These are phyloP conservation scores for Epistrophe eligans DNA, from an alignment of 2,888 invertebrate species.

Conservation along the genomic window DNA sequence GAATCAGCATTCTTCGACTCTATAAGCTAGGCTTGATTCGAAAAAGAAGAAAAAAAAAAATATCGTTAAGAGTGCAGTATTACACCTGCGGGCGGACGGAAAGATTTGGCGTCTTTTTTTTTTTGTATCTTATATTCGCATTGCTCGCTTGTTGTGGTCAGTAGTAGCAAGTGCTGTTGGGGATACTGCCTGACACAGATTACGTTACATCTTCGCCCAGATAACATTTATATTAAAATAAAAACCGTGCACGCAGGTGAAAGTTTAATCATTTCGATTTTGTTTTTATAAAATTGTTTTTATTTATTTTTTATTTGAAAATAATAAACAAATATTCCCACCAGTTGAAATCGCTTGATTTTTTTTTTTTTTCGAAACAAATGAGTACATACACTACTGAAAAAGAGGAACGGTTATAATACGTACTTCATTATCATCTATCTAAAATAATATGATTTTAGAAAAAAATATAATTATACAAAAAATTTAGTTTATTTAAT, in stretches of 20 bases:
- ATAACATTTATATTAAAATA: slow-evolving; percentile 34
- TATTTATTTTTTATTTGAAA: not conserved
- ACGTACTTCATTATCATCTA: not conserved
- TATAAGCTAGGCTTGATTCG: slow-evolving; percentile 30
- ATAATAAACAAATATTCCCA: not conserved
- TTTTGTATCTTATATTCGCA: slow-evolving; percentile 30
- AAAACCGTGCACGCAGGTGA: slow-evolving; percentile 29
- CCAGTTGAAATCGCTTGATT: not conserved
- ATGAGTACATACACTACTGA: not conserved
- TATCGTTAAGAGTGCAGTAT: slow-evolving; percentile 35
- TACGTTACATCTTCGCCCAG: slow-evolving; percentile 30
- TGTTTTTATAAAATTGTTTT: slow-evolving; percentile 10
- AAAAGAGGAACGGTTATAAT: not conserved
- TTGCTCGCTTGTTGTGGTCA: slow-evolving; percentile 30
- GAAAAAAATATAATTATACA: not conserved
- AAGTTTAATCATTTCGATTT: slow-evolving; percentile 27
- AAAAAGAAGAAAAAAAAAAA: not conserved
- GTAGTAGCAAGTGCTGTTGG: slow-evolving; percentile 43
- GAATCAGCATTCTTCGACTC: slow-evolving; percentile 34
- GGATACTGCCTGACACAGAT: slow-evolving; percentile 41
- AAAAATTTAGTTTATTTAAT: not conserved
- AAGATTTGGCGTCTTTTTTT: slow-evolving; percentile 13
- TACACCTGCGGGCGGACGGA: slow-evolving; percentile 39
- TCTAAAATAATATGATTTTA: not conserved
- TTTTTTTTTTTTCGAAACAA: slow-evolving; percentile 1